Conservation (phyloP, 2,113 vertebrate species). For the Urocitellus parryii region DNA sequence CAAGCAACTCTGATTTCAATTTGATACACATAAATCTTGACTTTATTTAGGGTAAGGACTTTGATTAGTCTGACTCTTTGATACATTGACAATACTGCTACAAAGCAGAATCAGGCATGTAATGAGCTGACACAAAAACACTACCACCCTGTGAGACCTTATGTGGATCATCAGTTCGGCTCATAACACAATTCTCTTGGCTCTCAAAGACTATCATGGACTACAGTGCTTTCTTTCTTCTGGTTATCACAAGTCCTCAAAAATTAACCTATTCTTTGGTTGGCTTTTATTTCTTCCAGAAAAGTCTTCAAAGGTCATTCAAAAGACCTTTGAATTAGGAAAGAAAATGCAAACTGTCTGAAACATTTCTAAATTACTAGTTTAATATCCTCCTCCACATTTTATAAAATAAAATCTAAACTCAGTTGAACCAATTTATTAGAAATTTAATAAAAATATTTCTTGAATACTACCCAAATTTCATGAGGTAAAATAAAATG, state of each 20-base stretch:
- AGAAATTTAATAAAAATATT: neutral
- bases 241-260: neutral
- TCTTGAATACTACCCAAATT: conserved; percentile 2
- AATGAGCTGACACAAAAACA: neutral
- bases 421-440: conserved; percentile 50
- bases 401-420: conserved; percentile 66
- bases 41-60: neutral
- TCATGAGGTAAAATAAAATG: conserved; percentile 45
- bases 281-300: neutral
- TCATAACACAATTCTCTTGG: accelerated
- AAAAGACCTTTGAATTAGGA: neutral
- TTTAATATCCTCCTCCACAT: neutral
- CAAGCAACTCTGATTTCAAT: neutral
- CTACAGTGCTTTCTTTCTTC: neutral
- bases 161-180: neutral
- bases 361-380: conserved; percentile 40
- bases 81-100: neutral
- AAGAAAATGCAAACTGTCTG: conserved; percentile 3
- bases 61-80: neutral
- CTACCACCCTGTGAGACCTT: neutral
- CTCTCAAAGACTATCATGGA: neutral
- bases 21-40: neutral
- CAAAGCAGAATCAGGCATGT: neutral
- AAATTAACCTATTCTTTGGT: neutral
- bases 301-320: conserved; percentile 13